Base-by-base conservation (phyloP, 1,140 invertebrate genomes). In the Cydia fagiglandana region DNA sequence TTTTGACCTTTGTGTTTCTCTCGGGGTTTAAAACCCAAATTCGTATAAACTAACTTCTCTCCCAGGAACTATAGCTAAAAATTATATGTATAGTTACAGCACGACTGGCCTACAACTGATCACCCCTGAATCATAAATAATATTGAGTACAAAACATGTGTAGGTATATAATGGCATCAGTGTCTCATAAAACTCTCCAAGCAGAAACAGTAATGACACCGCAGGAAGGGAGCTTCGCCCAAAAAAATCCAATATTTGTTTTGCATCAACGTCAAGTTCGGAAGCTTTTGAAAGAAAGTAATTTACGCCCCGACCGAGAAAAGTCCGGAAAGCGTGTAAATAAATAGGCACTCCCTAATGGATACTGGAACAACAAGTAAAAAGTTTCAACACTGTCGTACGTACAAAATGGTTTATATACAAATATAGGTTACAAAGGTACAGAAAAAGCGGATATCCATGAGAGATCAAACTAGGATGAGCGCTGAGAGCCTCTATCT, bases 211-310 rank as follows among this genome's bases (percentile, higher is more conserved):
- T 38, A 70, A 38, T 38, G 66, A 41, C 17, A 70, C 7, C 66
- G 30, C 30, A n/a, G 15, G 4, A 24, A 41, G 66, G n/a, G 34
- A 70, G 66, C 7, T 70, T 17, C n/a, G 34, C 34, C 38, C 38
- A 20, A 70, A 66, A 47, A 70, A 70, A 34, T 70, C 66, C 66
- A 70, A 70, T 70, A 70, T 70, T 70, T 70, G 66, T 70, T 70
- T 70, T 70, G 66, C 34, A 70, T 70, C 66, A 70, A 70, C 66
- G 66, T 45, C 38, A 70, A 70, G 66, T 70, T 70, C 2, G 24
- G 9, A 66, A 70, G 66, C 66, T 70, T 66, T 41, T 17, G 66
- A 70, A 20, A 41, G 64, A 70, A 70, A 70, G 66, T 45, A 70
- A 70, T 70, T 70, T 70, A 15, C 66, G 66, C 66, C 34, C 34